Evolutionary conservation across 2,888 invertebrate species (phyloP), one percentile per base, ranked within the genome.

Genomic region (Machimus rusticus): DNA sequence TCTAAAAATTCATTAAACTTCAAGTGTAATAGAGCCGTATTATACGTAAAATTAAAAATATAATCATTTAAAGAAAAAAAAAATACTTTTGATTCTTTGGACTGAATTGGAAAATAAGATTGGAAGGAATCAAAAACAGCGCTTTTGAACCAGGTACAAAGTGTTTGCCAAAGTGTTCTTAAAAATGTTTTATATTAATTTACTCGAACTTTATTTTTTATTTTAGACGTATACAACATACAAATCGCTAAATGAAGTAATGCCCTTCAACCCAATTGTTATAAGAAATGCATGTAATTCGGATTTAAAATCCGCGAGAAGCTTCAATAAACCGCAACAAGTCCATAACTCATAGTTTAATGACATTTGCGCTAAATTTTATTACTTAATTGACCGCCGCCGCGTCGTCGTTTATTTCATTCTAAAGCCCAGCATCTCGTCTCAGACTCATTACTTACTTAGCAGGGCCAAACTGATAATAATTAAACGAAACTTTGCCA

Each of bases 291-390:
- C 12, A 28, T 66, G 9, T 23, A 66, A 28, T 28, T 66, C 28
- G 1, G 19, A 12, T 66, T 66, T 23, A 23, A 66, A 28, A 66
- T 66, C 66, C 12, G 66, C 66, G 23, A 12, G 66, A 28, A 3
- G 9, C n/a, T 57, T 57, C 23, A 19, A 57, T 57, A 23, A 57
- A 19, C 23, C 66, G 5, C 9, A 66, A 19, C 66, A 23, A 12
- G 39, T 39, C 8, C 19, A 19, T 28, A 66, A 12, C 14, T 51
- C 31, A 79, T 51, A 79, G 55, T 55, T 79, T 79, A 31, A 28
- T 39, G 79, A 55, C 79, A 51, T 51, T 28, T 51, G 79, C 79
- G 51, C 79, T 79, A 79, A 2, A 77, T 77, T 77, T 78, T 23
- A 14, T 78, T 78, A 78, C 16, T 78, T 78, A 78, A 78, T 39